Evolutionary conservation across 2,113 vertebrate genomes (phyloP).

Genomic region (Xiphorhynchus elegans): DNA sequence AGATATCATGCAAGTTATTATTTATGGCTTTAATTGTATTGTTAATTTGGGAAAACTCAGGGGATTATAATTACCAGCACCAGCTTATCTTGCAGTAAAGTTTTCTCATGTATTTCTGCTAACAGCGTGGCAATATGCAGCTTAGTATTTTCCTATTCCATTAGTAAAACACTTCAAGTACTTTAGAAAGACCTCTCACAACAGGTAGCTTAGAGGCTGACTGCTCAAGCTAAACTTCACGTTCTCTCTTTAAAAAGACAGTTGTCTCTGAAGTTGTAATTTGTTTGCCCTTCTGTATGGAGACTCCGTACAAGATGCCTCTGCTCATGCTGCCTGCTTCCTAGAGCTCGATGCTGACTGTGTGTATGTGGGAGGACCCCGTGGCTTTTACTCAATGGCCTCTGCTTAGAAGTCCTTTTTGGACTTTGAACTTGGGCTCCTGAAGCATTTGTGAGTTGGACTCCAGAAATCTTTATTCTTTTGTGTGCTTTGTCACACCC

Average conservation of each 20-base stretch:
- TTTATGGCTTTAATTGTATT: not conserved
- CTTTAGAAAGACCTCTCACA: not conserved
- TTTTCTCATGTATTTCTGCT: not conserved
- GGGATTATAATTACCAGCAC: not conserved
- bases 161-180: not conserved
- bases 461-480: not conserved
- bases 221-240: not conserved
- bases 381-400: not conserved
- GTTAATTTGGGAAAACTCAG: not conserved
- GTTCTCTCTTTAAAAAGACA: not conserved
- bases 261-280: not conserved
- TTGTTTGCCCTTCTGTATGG: not conserved
- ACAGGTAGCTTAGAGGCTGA: not conserved
- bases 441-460: not conserved
- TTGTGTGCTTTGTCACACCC: not conserved
- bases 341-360: not conserved
- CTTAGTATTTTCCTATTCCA: not conserved
- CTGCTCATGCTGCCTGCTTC: not conserved
- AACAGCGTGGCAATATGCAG: not conserved
- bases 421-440: not conserved
- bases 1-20: not conserved
- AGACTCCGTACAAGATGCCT: not conserved
- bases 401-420: not conserved
- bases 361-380: fast-evolving
- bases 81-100: not conserved